phyloP scores from a whole-genome alignment of 2,113 vertebrate species.

The Laterallus jamaicensis region DNA sequence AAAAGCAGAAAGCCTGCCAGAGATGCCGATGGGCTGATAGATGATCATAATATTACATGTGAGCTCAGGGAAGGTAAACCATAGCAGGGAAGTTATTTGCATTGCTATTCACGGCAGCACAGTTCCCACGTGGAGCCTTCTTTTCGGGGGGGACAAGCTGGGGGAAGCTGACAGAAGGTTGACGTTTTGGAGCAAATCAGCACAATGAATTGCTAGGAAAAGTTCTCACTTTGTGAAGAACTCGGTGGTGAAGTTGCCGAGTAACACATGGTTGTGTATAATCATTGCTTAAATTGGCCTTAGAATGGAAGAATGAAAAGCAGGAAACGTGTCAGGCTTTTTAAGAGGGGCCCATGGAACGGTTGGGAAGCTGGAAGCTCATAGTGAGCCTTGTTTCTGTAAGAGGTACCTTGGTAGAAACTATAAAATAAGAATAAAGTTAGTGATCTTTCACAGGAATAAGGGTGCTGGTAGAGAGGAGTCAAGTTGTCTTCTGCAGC shows the following conservation, averaged over 20 bases:
- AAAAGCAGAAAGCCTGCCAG: constrained; percentile 30
- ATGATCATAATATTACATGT: not conserved
- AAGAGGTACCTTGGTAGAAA: not conserved
- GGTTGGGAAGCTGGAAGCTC: not conserved
- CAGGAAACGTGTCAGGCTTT: constrained; percentile 36
- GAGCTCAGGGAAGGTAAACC: constrained; percentile 15
- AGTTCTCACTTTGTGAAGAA: constrained; percentile 23
- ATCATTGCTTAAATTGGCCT: constrained; percentile 6
- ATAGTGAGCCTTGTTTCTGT: not conserved
- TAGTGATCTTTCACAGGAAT: not conserved
- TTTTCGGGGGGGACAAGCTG: not conserved
- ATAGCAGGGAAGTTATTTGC: constrained; percentile 27
- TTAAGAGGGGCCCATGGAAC: not conserved
- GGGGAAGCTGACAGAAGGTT: constrained; percentile 22
- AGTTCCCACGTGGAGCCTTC: constrained; percentile 10
- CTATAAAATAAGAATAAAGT: not conserved
- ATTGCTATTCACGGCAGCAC: constrained; percentile 16
- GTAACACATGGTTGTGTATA: not conserved
- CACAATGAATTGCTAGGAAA: constrained; percentile 22
- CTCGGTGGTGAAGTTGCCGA: not conserved
- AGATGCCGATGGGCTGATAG: not conserved
- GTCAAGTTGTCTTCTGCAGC: not conserved
- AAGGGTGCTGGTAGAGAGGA: not conserved
- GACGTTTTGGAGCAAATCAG: not conserved
- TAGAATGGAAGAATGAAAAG: constrained; percentile 37